Base-by-base conservation (phyloP, 2,113 vertebrate genomes). In the Centropus unirufus region DNA sequence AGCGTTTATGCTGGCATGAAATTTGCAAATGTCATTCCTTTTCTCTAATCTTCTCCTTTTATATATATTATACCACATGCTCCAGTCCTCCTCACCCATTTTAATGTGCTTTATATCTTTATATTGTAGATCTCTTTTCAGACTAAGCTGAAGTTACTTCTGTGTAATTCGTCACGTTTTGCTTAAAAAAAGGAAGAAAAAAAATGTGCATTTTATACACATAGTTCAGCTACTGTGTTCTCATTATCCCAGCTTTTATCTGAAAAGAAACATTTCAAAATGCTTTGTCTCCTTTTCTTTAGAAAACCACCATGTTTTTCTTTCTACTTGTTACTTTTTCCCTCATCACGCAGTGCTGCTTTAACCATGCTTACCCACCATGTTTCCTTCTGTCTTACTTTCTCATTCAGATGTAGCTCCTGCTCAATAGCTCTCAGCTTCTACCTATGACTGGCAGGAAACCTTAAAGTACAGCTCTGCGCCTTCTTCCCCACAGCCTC, bases 401-500 rank as follows among this genome's bases (percentile, higher is more conserved):
- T 92, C 80, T 92, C 84, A 88, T 92, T 73, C 92, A 70, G 81
- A 89, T 94, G 66, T 83, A 87, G 40, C 26, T 93, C 61, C 57
- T 49, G 44, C 77, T 94, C 83, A 89, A 84, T 67, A 93, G 66
- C 54, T 83, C 88, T 93, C 69, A 64, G 83, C 20, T 68, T 58
- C 85, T 77, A 70, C 68, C 75, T 58, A 14, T 94, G 83, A 93
- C 80, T 89, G 96, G 95, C 81, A 97, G 75, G 66, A 95, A 95
- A 89, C 47, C 74, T 52, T 49, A 81, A 89, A 94, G 79, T 46
- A 79, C 30, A 39, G 11, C 55, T 78, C 87, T 34, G 51, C 67
- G 59, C 68, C 90, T 90, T 93, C 93, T 96, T 97, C 96, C 94
- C 94, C 94, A 88, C 54, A 69, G 63, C 55, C 89, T 93, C 67